Base-by-base conservation (phyloP, 2,888 invertebrate genomes). In the Lithosia quadra region DNA sequence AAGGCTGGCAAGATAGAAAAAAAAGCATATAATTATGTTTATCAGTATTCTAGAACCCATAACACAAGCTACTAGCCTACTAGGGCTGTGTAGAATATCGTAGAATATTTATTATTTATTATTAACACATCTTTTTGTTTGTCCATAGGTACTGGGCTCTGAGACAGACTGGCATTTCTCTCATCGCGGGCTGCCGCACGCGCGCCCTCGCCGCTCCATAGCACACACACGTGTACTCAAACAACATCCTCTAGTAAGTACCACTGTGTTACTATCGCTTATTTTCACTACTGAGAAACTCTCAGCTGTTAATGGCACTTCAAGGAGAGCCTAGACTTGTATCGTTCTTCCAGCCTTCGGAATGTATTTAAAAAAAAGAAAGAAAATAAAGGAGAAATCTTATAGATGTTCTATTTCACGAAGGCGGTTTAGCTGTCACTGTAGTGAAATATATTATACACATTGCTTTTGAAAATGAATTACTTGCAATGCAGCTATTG, bases 91-190 rank as follows among this genome's bases (percentile, higher is more conserved):
- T n/a, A n/a, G n/a, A n/a, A n/a, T n/a, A n/a, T n/a, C n/a, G n/a
- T n/a, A n/a, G n/a, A n/a, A n/a, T n/a, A n/a, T n/a, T n/a, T n/a
- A n/a, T n/a, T n/a, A n/a, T n/a, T n/a, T n/a, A n/a, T 15, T 22
- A 13, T 39, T 63, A 10, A 43, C 13, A 18, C n/a, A 24, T 24
- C 0, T 34, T 65, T 57, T 49, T 58, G 28, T 58, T 65, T 65
- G 28, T 43, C 1, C 39, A 90, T 95, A 99, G 99, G 95, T 99
- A 72, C 95, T 99, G 85, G 98, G 98, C 66, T 98, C 98, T 63
- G 96, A 97, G 80, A 97, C 96, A 78, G 99, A 99, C 92, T 99
- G 98, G 95, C 99, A 99, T 91, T 99, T 99, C 94, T 96, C 98
- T 68, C 99, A 99, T 90, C 97, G 97, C 77, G 98, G 98, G n/a